Evolutionary conservation across 1,140 invertebrate genomes (phyloP), one percentile per base, ranked within the genome.

Genomic region (Pristionchus pacificus): DNA sequence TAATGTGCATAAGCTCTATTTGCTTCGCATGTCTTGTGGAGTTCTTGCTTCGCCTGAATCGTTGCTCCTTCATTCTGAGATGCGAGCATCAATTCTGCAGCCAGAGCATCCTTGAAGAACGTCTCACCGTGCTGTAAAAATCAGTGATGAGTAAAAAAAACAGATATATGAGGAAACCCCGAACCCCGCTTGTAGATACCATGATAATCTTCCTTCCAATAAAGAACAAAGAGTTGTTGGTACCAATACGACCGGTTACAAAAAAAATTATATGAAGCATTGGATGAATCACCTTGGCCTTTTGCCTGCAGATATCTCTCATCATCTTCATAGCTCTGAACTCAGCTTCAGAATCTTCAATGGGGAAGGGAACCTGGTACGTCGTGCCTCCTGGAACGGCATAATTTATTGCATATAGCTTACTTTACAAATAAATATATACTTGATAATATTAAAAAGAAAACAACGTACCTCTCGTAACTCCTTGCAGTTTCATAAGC

Each of bases 1-100:
- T 83, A 86, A 77, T 86, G 85, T 24, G 85, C 80, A 77, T 85
- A 86, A 24, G 86, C 86, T 70, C 85, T 74, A 76, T 87, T 87
- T 6, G 83, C 84, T 74, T 87, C 86, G 77, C 86, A 87, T 25
- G 81, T 71, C 77, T 82, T 84, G 72, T 87, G 86, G 6, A 86
- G 74, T 33, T 87, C 86, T 65, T 86, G 85, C 74, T 87, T 87
- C 33, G 83, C 85, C 38, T 83, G 76, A 28, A 87, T 80, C 55
- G 85, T 85, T 60, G 83, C 80, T 28, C 86, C 86, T 72, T 83
- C 82, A 64, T 83, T 83, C 30, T 81, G 74, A 32, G 60, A 72
- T n/a, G 82, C 81, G 29, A 74, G 68, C 6, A 83, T 31, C 1
- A 83, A 49, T 68, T 83, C 81, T 1, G 49, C 61, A 1, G 81